Percentiles rank a stretch among this genome's conserved stretches.
Conservation (phyloP, 2,797 vertebrate species). For the Ciconia nigra region DNA sequence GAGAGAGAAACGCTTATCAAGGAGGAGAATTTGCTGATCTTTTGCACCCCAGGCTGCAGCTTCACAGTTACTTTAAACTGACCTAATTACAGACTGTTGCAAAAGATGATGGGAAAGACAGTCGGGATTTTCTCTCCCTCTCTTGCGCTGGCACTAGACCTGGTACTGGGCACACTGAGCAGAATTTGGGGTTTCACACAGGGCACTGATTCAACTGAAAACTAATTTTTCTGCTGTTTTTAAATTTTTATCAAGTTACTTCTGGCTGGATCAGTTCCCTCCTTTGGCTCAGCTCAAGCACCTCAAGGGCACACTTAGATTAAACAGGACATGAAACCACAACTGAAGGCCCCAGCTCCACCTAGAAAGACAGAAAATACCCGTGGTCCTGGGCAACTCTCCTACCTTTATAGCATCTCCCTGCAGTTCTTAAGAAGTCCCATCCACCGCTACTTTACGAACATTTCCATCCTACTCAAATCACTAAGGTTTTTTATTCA, state of each 20-base stretch:
- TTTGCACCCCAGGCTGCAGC: neutral
- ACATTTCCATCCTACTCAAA: neutral
- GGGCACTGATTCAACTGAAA: neutral
- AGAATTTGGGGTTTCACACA: neutral
- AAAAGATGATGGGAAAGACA: neutral
- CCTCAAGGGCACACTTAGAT: neutral
- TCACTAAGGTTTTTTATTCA: neutral
- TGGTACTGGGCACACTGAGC: neutral
- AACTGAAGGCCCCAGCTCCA: neutral
- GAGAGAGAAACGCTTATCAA: neutral
- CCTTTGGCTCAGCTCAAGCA: neutral
- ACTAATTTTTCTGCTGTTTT: neutral
- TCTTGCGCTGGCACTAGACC: neutral
- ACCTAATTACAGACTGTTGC: neutral
- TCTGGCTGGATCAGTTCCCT: neutral
- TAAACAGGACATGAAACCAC: neutral
- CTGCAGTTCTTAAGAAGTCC: neutral
- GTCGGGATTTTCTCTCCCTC: neutral
- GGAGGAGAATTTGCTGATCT: neutral
- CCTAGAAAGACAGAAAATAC: neutral
- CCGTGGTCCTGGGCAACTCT: neutral
- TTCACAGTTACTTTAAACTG: neutral
- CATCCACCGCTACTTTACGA: neutral
- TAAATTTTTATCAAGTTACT: neutral
- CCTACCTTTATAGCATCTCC: neutral